A percentile compares a stretch with the other conserved stretches of the same genome.
Evolutionary conservation across 1,140 invertebrate genomes (phyloP).

Genomic region (Trichomalopsis sarcophagae): DNA sequence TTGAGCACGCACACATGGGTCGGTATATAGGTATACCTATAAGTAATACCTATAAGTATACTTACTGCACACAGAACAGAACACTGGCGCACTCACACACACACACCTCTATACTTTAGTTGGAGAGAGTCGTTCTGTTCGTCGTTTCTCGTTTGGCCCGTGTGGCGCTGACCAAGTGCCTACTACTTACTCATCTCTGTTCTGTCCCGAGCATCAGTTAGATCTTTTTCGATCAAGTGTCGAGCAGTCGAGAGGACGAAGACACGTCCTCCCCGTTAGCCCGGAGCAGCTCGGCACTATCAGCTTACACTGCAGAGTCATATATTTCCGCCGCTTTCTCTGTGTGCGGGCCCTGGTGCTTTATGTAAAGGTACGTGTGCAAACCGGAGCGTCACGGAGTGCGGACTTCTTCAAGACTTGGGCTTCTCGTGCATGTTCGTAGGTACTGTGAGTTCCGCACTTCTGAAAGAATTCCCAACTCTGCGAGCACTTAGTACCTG

Average conservation of each 20-base stretch:
- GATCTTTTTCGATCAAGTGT: not conserved
- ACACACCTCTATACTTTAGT: not conserved
- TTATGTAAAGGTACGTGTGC: not conserved
- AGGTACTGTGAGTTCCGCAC: not conserved
- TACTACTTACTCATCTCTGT: not conserved
- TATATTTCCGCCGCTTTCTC: conserved; percentile 40
- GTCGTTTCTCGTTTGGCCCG: conserved; percentile 13
- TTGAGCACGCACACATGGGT: no score
- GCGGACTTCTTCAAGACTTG: not conserved
- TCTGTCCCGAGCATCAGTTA: not conserved
- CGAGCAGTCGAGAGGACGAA: not conserved
- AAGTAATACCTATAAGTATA: no score
- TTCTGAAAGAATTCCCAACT: not conserved
- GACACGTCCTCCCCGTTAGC: not conserved
- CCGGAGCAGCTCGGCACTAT: conserved; percentile 40
- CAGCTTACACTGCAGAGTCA: conserved; percentile 2
- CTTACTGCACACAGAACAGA: no score
- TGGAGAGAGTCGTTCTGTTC: conserved; percentile 16
- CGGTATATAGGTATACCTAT: no score
- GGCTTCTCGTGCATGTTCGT: not conserved
- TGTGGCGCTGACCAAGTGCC: not conserved
- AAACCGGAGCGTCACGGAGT: not conserved
- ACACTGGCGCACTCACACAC: no score
- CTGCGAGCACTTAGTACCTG: not conserved
- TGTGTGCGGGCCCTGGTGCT: not conserved